Evolutionary conservation across 2,113 vertebrate species (phyloP), one percentile per base, ranked within the genome.

Genomic region (Theristicus caerulescens): DNA sequence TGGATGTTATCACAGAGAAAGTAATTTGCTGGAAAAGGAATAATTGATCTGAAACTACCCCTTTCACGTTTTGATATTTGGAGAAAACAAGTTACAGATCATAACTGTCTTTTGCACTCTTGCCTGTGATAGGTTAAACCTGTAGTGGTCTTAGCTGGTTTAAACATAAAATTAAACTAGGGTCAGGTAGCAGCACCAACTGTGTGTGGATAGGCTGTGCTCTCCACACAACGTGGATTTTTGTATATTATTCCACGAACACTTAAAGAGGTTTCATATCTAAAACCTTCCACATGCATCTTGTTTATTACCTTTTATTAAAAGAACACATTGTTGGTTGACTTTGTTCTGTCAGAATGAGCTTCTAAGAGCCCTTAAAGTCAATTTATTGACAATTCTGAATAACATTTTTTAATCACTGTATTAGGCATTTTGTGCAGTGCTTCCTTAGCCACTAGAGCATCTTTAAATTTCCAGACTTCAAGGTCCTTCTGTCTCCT

Each of bases 1-100:
- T 90, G 66, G 57, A 74, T 87, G 73, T 86, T 90, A 95, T 91
- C 64, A 65, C 52, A 93, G 65, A 88, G 79, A 85, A 97, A 85
- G 83, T 64, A 88, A 92, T 82, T 90, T 89, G 47, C 42, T 88
- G 57, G 81, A 27, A 95, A 93, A 94, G 24, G 57, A 94, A 81
- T 86, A 89, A 93, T 29, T 94, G 72, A 83, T 93, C 46, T 82
- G 52, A 84, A 87, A 59, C 24, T 78, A 74, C 47, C 19, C 62
- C 66, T 82, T 65, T 15, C 67, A 52, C 1, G 3, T 38, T 83
- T 82, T 88, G n/a, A 51, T 94, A 69, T 64, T 90, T 64, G 44
- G 57, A 64, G 59, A 86, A 95, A 95, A 88, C 31, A 40, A 18
- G 8, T 44, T 88, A 66, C 58, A 66, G 82, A 84, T 79, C 24